Evolutionary conservation across 2,797 vertebrate genomes (phyloP).

Genomic region (Sebastes ruberrimus): DNA sequence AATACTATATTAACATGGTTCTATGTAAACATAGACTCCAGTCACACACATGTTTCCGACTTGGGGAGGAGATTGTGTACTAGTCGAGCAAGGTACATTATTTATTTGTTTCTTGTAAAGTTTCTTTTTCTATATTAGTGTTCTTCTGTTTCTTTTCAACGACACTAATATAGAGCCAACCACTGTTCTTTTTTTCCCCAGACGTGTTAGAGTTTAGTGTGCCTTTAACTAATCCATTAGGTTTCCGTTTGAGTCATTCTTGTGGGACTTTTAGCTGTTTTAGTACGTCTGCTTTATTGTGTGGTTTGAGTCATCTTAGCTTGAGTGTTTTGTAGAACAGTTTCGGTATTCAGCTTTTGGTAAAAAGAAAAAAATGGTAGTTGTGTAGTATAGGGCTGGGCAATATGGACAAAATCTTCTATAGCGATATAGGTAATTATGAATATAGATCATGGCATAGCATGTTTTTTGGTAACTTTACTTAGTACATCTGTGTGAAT

Average conservation of each 20-base stretch:
- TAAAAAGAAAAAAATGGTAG: no score
- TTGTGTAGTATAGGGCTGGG: no score
- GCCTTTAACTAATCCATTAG: not conserved
- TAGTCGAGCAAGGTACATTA: not conserved
- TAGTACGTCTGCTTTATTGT: not conserved
- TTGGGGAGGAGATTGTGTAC: not conserved
- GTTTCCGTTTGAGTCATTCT: no score
- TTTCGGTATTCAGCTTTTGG: not conserved
- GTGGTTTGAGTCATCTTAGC: not conserved
- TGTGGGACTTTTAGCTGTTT: no score
- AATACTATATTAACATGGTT: no score
- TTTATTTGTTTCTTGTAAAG: not conserved
- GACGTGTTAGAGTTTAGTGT: not conserved
- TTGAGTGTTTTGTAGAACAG: not conserved
- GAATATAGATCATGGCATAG: no score
- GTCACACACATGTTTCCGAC: not conserved
- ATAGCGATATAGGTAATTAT: no score
- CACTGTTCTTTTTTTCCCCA: not conserved
- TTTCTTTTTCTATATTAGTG: not conserved
- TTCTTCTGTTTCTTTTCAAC: not conserved
- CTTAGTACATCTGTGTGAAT: no score
- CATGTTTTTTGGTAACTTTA: no score
- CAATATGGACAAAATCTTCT: no score
- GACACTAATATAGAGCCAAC: not conserved
- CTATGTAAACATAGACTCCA: not conserved